A percentile compares a stretch with the other conserved stretches of the same genome.
Evolutionary conservation across 2,888 invertebrate genomes (phyloP).

Genomic region (Ischnus inquisitorius): DNA sequence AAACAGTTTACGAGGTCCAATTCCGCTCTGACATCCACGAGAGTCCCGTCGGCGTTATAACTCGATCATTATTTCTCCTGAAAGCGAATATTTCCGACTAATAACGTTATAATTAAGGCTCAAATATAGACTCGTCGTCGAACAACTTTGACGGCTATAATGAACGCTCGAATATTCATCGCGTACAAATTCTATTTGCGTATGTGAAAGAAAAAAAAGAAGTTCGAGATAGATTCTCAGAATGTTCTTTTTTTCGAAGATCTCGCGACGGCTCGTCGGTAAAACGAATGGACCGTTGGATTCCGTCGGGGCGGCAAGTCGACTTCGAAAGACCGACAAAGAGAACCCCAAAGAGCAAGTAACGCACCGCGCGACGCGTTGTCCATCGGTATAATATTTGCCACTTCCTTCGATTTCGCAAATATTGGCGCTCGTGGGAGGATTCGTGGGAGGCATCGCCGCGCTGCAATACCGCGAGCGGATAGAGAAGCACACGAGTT

Average conservation of each 20-base stretch:
- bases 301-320: constrained; percentile 13
- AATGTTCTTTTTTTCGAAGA: not conserved
- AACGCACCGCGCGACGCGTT: constrained; percentile 10
- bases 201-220: not conserved
- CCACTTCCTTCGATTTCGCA: constrained; percentile 74
- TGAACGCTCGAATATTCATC: not conserved
- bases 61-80: constrained; percentile 32
- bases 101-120: not conserved
- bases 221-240: not conserved
- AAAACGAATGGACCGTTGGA: constrained; percentile 43
- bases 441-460: constrained; percentile 71
- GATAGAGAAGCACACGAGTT: constrained; percentile 38
- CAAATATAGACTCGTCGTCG: not conserved
- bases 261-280: not conserved
- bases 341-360: constrained; percentile 7
- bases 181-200: not conserved
- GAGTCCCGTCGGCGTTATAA: not conserved
- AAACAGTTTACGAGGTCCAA: constrained; percentile 64
- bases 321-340: constrained; percentile 61
- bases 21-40: constrained; percentile 22
- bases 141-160: not conserved
- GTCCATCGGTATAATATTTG: constrained; percentile 66
- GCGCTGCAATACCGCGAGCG: constrained; percentile 21
- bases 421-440: constrained; percentile 77
- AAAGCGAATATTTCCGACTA: not conserved